Conservation (phyloP, 2,113 vertebrate species). For the Carassius auratus region DNA sequence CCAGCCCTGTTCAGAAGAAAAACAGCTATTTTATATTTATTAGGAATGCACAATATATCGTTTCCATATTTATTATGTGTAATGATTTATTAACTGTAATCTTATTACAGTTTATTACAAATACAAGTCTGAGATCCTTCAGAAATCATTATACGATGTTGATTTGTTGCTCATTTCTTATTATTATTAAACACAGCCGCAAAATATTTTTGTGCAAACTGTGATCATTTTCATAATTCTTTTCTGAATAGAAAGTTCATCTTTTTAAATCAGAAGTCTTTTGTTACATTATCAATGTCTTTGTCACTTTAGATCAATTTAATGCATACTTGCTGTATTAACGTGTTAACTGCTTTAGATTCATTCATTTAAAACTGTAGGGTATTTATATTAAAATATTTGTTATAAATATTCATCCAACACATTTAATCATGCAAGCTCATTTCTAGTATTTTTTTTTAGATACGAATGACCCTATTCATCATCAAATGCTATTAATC, state of each 20-base stretch:
- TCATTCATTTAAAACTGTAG: not conserved
- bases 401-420: not conserved
- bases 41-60: not conserved
- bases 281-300: not conserved
- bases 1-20: slow-evolving; percentile 79
- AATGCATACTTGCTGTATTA: not conserved
- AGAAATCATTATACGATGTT: not conserved
- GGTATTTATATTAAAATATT: not conserved
- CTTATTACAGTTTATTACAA: too few species aligned
- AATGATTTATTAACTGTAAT: not conserved
- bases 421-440: not conserved
- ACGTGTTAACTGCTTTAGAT: not conserved
- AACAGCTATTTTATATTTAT: not conserved
- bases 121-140: too few species aligned
- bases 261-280: not conserved
- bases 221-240: not conserved
- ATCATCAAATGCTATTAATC: not conserved
- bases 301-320: not conserved
- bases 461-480: not conserved
- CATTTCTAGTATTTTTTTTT: not conserved
- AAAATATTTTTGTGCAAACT: too few species aligned
- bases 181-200: not conserved
- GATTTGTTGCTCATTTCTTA: not conserved
- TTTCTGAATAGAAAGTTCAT: not conserved
- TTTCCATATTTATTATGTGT: not conserved